Base-by-base conservation (phyloP, 1,140 invertebrate genomes). In the Amyelois transitella region DNA sequence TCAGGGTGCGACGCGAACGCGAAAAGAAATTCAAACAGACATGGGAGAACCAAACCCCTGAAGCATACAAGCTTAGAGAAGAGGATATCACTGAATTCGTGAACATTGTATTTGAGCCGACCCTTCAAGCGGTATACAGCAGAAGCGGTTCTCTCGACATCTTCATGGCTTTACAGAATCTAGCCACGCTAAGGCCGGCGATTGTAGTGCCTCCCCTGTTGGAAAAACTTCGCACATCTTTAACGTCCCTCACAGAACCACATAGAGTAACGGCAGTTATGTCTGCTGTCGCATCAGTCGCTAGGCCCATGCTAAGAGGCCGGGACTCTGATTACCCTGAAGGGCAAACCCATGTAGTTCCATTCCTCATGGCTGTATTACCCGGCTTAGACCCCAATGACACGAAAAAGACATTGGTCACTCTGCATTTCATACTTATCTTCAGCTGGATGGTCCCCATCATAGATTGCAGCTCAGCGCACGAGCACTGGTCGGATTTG, bases 321-420 rank as follows among this genome's bases (percentile, higher is more conserved):
- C 89, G 91, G 4, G 83, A 89, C 55, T 86, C 92, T 43, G 89
- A 87, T 53, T 96, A 93, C 79, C 90, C 92, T 6, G 94, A 95
- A 75, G 96, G 96, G 10, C 93, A 93, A 20, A 91, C 91, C 0
- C 94, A 97, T 71, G 92, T 97, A 0, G 89, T 98, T 2, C 95
- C 95, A 0, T 81, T 98, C 3, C 81, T 98, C 2, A 92, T 95
- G 67, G 91, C 92, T 0, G 90, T 94, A 0, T 81, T 98, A 10
- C 96, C 97, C 0, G 96, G 96, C 5, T 94, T 98, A 43, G 96
- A 99, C 87, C 92, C 95, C 0, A 99, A 98, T 73, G 97, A 98
- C 81, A 91, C 94, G 24, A 91, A 92, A 55, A 99, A 98, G 74
- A 95, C 92, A 58, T 89, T 96, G 66, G 91, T 94, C 21, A 92